Base-by-base conservation (phyloP, 2,888 invertebrate genomes). In the Philopedon plagiatum region DNA sequence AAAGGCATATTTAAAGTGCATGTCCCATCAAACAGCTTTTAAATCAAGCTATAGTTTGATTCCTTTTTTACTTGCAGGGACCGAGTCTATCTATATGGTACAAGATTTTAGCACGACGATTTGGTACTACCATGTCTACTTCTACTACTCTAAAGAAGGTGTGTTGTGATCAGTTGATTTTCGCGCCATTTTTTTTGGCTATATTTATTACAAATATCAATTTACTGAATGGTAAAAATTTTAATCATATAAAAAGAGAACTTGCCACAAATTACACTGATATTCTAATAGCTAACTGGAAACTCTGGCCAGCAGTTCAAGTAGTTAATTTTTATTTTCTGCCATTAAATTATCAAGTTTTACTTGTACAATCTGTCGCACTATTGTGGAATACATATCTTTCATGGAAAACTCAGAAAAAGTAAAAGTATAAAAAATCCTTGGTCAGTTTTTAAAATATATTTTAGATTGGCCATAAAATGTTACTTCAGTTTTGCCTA, bases 311-410 rank as follows among this genome's bases (percentile, higher is more conserved):
- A 5, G 88, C 91, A 79, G 94, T 94, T 0, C 97, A 97, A 83
- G 79, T 95, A 23, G 81, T 92, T 2, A 98, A 97, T 85, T 98
- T 98, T 86, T 91, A 92, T 78, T 86, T 93, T 79, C 87, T 96
- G 61, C 97, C 97, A 4, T 86, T 96, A 39, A 90, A 93, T 74
- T 93, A 93, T 84, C 95, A 97, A 86, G 93, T 96, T 5, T 83
- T 94, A 29, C 86, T 93, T 41, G 93, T 91, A 5, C 96, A 96
- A 84, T 80, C 86, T 5, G 89, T 95, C n/a, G 94, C 95, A 19
- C 82, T 96, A 21, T 87, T 93, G 78, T 96, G 96, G 96, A 96
- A 96, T 83, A 91, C 91, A 7, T 96, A 94, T 83, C 84, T 96
- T 29, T 93, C 95, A 0, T 92, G 91, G 88, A 91, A 91, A 84